Evolutionary conservation across 1,140 invertebrate species (phyloP), one percentile per base, ranked within the genome.

Genomic region (Drosophila bipectinata): DNA sequence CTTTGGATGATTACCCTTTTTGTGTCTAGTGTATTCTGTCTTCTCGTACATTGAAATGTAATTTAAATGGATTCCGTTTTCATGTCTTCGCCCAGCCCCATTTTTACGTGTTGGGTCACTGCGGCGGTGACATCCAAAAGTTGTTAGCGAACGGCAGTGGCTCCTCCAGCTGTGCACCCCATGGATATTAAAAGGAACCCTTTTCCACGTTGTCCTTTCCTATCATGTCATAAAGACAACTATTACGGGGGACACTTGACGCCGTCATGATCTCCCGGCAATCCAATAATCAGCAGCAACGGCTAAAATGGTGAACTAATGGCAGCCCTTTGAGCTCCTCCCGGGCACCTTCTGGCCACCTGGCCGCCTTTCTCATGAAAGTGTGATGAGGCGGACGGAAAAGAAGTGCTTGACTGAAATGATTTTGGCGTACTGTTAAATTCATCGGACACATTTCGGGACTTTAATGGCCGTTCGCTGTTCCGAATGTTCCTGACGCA

Each of bases 391-490:
- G 14, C 54, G 12, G 45, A 26, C 67, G 37, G 24, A 66, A 49
- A 59, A 60, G 47, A 61, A 61, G 39, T 9, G 5, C 41, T 37
- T 37, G 48, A 45, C 28, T 37, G 24, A 72, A 74, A 74, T 74
- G 53, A 52, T 74, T 75, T 66, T 49, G 60, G 71, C 32, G 47
- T 69, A 52, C 52, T 85, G 64, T 77, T 71, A 74, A 77, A 85
- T 85, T 80, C 81, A 85, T 81, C 53, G 63, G 59, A 84, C 60
- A 84, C 81, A 81, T 85, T 77, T 51, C 58, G 51, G 57, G 39
- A 47, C 39, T 64, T 83, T 84, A 84, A 79, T 68, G 67, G 76
- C 37, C 59, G 48, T 63, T 72, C 45, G 45, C 64, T 76, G 71
- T 80, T 72, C 32, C 56, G 55, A 72, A 81, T 80, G 71, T 67